These are phyloP conservation scores for Papilio glaucus DNA, from an alignment of 1,140 invertebrate genomes.

Conservation along the genomic window DNA sequence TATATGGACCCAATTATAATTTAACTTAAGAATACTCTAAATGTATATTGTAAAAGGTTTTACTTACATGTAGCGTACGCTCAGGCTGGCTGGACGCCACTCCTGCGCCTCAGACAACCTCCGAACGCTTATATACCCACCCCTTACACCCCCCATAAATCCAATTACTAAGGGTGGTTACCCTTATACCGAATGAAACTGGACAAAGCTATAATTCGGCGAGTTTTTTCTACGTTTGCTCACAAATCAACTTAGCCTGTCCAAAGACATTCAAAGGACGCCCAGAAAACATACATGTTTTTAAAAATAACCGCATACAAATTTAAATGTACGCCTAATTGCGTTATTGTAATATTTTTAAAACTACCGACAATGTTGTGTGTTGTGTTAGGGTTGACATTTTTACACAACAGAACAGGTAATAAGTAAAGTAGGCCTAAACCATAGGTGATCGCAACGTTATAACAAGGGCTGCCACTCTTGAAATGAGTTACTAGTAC, in stretches of 20 bases:
- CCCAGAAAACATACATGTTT: neutral
- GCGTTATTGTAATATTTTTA: conserved; percentile 20
- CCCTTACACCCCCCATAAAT: conserved; percentile 45
- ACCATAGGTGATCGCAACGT: too few species aligned
- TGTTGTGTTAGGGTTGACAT: neutral
- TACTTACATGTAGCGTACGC: conserved; percentile 64
- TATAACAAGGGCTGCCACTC: too few species aligned
- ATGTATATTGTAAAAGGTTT: neutral
- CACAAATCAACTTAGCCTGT: neutral
- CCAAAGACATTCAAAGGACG: conserved; percentile 1
- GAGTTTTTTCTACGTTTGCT: conserved; percentile 32
- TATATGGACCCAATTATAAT: too few species aligned
- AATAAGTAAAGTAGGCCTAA: too few species aligned
- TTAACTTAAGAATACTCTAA: neutral
- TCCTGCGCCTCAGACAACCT: conserved; percentile 46
- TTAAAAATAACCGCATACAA: neutral
- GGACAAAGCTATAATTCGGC: conserved; percentile 23
- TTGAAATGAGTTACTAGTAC: too few species aligned
- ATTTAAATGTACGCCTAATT: neutral
- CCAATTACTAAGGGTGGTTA: conserved; percentile 53
- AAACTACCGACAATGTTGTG: neutral
- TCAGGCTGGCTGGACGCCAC: conserved; percentile 69
- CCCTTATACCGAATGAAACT: conserved; percentile 35
- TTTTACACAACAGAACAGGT: too few species aligned
- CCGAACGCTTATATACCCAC: conserved; percentile 58